Base-by-base conservation (phyloP, 2,113 vertebrate species). In the Stigmatopora argus region DNA sequence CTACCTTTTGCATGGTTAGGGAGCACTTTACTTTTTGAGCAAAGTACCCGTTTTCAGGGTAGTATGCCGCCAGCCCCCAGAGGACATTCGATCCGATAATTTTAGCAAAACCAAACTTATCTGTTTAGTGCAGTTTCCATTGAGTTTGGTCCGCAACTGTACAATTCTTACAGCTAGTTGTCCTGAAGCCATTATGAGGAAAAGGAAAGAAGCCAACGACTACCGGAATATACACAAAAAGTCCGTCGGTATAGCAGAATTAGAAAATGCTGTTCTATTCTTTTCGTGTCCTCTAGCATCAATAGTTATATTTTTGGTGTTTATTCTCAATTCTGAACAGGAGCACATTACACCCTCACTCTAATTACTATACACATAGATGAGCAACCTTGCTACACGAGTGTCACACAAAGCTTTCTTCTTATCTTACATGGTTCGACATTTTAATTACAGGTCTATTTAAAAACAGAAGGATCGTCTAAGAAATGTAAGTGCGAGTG, bases 381-480 rank as follows among this genome's bases (percentile, higher is more conserved):
- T 66, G 79, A 86, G 82, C 73, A 73, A 84, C 72, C 81, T 81
- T 85, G 83, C 86, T 85, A 89, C 84, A 83, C 59, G 59, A 61
- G 80, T 84, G 83, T 85, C 78, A 83, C 88, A 88, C 83, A 87
- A 87, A 86, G 81, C 86, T 84, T 80, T 81, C 83, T 41, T 79
- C 85, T 35, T 87, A 88, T 88, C 84, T 89, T 87, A 89, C 88
- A 88, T 62, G 74, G 73, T 66, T 80, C 69, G 26, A 79, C 74
- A 65, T 64, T 73, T 80, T 84, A 78, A 83, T 84, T 86, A 88
- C 85, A 84, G 78, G 79, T 86, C 76, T 86, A 78, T 86, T 82
- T 53, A 71, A 77, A 67, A 69, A 77, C 49, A 4, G 71, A 55
- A 63, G 71, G 74, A 64, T 75, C 57, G 41, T 82, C 80, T 85